Percentiles rank a stretch among this genome's conserved stretches.
These are phyloP conservation scores for Rhinatrema bivittatum DNA, from an alignment of 2,797 vertebrate species.

Conservation along the genomic window DNA sequence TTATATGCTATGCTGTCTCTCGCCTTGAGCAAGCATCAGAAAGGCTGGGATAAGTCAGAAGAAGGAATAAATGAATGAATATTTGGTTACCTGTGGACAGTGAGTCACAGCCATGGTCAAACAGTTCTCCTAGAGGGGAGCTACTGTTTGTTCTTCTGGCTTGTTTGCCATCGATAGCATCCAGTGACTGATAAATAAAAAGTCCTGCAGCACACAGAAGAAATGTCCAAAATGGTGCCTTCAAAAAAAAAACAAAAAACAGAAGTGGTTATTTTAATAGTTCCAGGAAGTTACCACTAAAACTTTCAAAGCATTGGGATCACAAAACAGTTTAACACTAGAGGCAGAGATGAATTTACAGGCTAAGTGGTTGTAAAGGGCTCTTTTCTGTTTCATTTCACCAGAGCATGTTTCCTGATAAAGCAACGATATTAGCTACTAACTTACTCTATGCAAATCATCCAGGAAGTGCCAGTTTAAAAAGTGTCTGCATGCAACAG, in stretches of 20 bases:
- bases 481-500: too few species aligned
- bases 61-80: too few species aligned
- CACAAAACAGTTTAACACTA: not conserved
- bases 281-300: constrained; percentile 8
- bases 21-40: too few species aligned
- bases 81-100: constrained; percentile 92
- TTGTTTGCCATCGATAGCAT: constrained; percentile 96
- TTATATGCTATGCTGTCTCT: too few species aligned
- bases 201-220: constrained; percentile 81
- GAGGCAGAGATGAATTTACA: not conserved
- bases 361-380: too few species aligned
- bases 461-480: too few species aligned
- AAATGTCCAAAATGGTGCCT: constrained; percentile 87
- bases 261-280: too few species aligned
- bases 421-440: too few species aligned
- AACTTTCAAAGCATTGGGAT: constrained; percentile 2
- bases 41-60: too few species aligned
- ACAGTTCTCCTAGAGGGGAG: constrained; percentile 89
- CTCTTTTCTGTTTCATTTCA: too few species aligned
- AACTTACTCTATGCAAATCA: too few species aligned
- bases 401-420: too few species aligned
- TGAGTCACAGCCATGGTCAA: constrained; percentile 95
- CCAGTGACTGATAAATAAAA: constrained; percentile 92
- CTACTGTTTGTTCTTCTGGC: constrained; percentile 90
- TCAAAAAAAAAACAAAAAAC: constrained; percentile 28